Base-by-base conservation (phyloP, 2,113 vertebrate genomes). In the Lophochroa leadbeateri region DNA sequence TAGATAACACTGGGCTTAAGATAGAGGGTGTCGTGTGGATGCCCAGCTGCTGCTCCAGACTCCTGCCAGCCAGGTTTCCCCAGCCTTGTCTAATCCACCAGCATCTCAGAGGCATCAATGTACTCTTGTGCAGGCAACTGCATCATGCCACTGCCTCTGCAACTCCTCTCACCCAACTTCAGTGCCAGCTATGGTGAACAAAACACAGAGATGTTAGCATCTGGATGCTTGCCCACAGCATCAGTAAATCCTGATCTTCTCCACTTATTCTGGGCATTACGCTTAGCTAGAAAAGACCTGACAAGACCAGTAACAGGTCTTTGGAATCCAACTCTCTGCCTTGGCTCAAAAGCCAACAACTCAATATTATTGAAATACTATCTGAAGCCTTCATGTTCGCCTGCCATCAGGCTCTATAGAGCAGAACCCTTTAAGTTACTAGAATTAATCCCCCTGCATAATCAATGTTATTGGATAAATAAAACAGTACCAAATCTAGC, bases 21-120 rank as follows among this genome's bases (percentile, higher is more conserved):
- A 0, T 9, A 17, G 20, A 44, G n/a, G n/a, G 21, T 18, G 35
- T 33, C 0, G 0, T 9, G 9, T 18, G 39, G 24, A 19, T 1
- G 4, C 10, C 16, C 24, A 20, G 47, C 9, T 44, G 41, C 60
- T 1, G 0, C 28, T 57, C 24, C 47, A 68, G 31, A 28, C 9
- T 83, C 35, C 65, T 58, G 43, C 33, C 1, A 4, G 17, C 7
- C 13, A 1, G 13, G 9, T 33, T 43, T 61, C 16, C 37, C 8
- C 58, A 71, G 52, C 7, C 58, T 77, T 0, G 0, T 44, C 39
- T 60, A 60, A 81, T 27, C n/a, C 55, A 29, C 2, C 1, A 0
- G 11, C 50, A 43, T 47, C 29, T 11, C 1, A 0, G 20, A 37
- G 29, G 6, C 49, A n/a, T 70, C 44, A 70, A 29, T n/a, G 20